Conservation (phyloP, 1,140 invertebrate species). For the Dendrolimus kikuchii region DNA sequence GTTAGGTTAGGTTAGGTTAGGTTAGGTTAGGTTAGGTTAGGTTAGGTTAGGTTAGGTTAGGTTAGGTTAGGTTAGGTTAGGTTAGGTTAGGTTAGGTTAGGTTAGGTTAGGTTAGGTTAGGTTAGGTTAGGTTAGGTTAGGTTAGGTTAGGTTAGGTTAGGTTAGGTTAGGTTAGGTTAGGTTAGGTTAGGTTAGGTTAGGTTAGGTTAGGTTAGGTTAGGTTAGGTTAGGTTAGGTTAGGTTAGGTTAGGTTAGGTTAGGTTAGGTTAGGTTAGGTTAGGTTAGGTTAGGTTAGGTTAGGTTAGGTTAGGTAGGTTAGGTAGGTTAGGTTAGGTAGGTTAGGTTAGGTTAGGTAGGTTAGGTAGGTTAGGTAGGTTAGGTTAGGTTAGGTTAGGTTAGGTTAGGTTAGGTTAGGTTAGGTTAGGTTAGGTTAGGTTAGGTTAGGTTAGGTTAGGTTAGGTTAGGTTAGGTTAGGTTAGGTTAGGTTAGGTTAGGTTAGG, state of each 20-base stretch:
- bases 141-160: slow-evolving; percentile 1
- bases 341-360: slow-evolving; percentile 1
- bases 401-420: slow-evolving; percentile 2
- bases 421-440: slow-evolving; percentile 4
- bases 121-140: slow-evolving; percentile 3
- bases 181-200: slow-evolving; percentile 1
- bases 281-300: slow-evolving; percentile 1
- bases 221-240: slow-evolving; percentile 4
- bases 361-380: slow-evolving; percentile 3
- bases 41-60: slow-evolving; percentile 3
- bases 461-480: slow-evolving; percentile 14
- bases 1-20: slow-evolving; percentile 2
- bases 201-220: slow-evolving; percentile 1
- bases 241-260: not conserved
- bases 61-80: slow-evolving; percentile 3
- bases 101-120: slow-evolving; percentile 3
- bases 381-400: not conserved
- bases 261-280: slow-evolving; percentile 1
- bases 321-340: slow-evolving; percentile 3
- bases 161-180: slow-evolving; percentile 4
- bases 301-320: slow-evolving; percentile 3
- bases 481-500: slow-evolving; percentile 9
- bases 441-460: slow-evolving; percentile 8
- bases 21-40: not conserved
- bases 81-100: slow-evolving; percentile 3